phyloP scores from a whole-genome alignment of 2,888 invertebrate genomes.

The Andrena bicolor region DNA sequence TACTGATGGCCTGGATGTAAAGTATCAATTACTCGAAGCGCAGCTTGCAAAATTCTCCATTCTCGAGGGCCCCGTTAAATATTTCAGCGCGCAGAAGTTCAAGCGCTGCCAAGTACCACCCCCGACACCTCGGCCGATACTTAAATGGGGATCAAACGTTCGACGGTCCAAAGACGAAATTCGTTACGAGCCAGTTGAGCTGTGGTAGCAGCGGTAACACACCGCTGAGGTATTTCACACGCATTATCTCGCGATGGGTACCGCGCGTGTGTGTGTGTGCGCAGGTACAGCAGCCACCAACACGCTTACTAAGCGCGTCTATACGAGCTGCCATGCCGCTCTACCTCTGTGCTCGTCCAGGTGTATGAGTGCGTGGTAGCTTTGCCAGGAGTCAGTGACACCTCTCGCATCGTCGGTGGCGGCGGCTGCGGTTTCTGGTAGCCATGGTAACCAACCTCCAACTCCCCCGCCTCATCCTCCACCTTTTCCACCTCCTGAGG shows the following conservation, averaged over 20 bases:
- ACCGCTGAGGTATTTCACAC: conserved; percentile 53
- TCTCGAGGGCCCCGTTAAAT: conserved; percentile 3
- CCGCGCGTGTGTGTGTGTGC: conserved; percentile 2
- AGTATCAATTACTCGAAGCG: conserved; percentile 1
- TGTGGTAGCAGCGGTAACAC: conserved; percentile 31
- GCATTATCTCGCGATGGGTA: conserved; percentile 62
- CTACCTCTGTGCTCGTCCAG: conserved; percentile 44
- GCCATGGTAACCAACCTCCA: conserved; percentile 82
- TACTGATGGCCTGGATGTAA: background rate
- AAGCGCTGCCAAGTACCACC: conserved; percentile 12
- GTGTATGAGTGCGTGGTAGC: conserved; percentile 70
- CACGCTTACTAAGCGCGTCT: conserved; percentile 8
- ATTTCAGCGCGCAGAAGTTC: conserved; percentile 19
- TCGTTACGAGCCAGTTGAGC: conserved; percentile 49
- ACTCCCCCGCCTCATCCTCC: conserved; percentile 66
- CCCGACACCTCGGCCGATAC: conserved; percentile 47
- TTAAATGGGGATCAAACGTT: conserved; percentile 52
- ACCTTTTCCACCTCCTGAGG: conserved; percentile 65
- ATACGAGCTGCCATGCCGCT: conserved; percentile 30
- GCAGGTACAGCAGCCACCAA: conserved; percentile 11
- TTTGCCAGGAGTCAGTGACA: conserved; percentile 84
- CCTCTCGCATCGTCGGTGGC: conserved; percentile 82
- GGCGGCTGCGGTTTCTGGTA: conserved; percentile 83
- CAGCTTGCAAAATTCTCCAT: background rate
- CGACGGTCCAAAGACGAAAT: conserved; percentile 59